Percentiles rank a stretch among this genome's conserved stretches.
phyloP scores from a whole-genome alignment of 37 sponge, comb jelly and placozoan species.

The Haliclona indistincta region DNA sequence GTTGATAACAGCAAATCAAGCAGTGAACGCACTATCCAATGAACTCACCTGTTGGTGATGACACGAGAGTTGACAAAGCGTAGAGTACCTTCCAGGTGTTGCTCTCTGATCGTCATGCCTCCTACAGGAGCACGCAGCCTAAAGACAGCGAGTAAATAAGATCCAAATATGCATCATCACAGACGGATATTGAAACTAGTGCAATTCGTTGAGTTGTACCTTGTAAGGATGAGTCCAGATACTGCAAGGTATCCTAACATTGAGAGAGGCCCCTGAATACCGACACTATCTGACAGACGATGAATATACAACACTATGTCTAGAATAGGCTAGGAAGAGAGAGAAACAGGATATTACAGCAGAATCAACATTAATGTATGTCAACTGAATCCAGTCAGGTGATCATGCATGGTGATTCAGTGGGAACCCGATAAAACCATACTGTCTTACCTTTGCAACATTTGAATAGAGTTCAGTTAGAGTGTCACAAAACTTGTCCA shows the following conservation, averaged over 20 bases:
- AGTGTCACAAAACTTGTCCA: constrained; percentile 90
- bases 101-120: constrained; percentile 88
- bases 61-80: constrained; percentile 91
- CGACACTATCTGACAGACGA: constrained; percentile 46
- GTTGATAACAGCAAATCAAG: no score
- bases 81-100: constrained; percentile 87
- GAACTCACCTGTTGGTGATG: constrained; percentile 88
- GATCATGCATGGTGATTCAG: no score
- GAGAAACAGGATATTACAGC: background rate
- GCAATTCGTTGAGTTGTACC: constrained; percentile 39
- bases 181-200: no score
- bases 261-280: constrained; percentile 24
- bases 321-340: constrained; percentile 49
- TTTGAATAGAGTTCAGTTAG: constrained; percentile 93
- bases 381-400: no score
- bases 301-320: constrained; percentile 69
- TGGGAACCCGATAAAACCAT: no score
- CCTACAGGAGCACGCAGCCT: constrained; percentile 84
- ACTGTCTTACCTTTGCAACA: no score
- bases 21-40: no score
- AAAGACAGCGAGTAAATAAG: no score
- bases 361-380: background rate
- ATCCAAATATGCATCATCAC: no score
- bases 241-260: constrained; percentile 10
- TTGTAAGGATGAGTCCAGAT: constrained; percentile 26